These are phyloP conservation scores for Holothuria leucospilota DNA, from an alignment of 53 echinoderm and acorn worm species.

Conservation along the genomic window DNA sequence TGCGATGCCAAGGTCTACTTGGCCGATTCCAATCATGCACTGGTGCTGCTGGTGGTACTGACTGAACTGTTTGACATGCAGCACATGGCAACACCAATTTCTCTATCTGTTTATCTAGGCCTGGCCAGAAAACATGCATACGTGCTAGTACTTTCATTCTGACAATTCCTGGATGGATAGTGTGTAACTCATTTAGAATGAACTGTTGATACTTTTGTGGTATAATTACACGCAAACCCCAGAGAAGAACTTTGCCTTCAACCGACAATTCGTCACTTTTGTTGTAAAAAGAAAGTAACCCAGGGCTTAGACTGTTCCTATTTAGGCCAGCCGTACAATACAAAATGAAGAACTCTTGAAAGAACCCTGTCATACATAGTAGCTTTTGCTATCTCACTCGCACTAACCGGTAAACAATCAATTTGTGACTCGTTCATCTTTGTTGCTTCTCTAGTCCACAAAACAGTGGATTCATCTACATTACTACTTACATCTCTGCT, in stretches of 20 bases:
- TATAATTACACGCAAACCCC: conserved; percentile 62
- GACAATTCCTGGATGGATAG: conserved; percentile 59
- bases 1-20: conserved; percentile 59
- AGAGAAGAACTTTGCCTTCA: conserved; percentile 62
- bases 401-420: background rate
- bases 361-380: conserved; percentile 1
- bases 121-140: conserved; percentile 65
- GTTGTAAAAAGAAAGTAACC: conserved; percentile 41
- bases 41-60: conserved; percentile 54
- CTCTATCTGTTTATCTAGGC: conserved; percentile 63
- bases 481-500: too few species aligned
- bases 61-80: conserved; percentile 38
- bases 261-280: conserved; percentile 55
- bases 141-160: conserved; percentile 55
- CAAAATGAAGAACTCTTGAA: conserved; percentile 41
- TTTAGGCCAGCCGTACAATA: conserved; percentile 54
- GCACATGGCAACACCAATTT: conserved; percentile 26
- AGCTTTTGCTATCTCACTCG: background rate
- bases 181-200: conserved; percentile 59
- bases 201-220: conserved; percentile 41
- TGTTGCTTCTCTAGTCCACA: too few species aligned
- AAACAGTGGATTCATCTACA: too few species aligned
- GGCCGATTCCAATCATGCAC: conserved; percentile 69
- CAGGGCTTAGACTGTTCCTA: background rate
- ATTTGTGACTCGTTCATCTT: too few species aligned